phyloP scores from a whole-genome alignment of 1,140 invertebrate species.

The Mactra quadrangularis region DNA sequence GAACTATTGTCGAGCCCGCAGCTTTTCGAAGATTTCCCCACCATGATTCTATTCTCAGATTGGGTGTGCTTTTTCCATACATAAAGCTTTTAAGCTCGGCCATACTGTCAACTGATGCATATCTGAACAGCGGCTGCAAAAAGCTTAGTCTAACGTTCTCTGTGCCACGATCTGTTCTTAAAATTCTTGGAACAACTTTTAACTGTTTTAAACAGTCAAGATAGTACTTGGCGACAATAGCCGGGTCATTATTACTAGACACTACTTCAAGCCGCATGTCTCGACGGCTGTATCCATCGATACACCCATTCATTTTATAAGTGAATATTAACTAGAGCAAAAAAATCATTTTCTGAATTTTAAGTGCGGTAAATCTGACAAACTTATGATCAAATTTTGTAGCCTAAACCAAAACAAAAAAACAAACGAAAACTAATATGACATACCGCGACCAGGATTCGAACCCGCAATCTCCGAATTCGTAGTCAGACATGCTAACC shows the following conservation, averaged over 20 bases:
- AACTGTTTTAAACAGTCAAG: conserved; percentile 54
- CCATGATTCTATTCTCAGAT: conserved; percentile 53
- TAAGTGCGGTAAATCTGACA: too few species aligned
- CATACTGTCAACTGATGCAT: conserved; percentile 17
- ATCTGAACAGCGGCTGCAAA: conserved; percentile 47
- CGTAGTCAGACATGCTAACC: too few species aligned
- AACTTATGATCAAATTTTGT: too few species aligned
- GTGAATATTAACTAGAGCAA: conserved; percentile 74
- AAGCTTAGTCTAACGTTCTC: conserved; percentile 51
- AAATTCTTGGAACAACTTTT: conserved; percentile 36
- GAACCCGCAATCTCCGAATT: too few species aligned
- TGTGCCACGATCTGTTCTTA: conserved; percentile 56
- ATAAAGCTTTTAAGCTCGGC: conserved; percentile 51
- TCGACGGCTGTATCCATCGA: conserved; percentile 76
- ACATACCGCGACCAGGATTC: too few species aligned
- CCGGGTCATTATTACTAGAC: conserved; percentile 74
- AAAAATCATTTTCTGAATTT: conserved; percentile 79
- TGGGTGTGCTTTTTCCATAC: conserved; percentile 59
- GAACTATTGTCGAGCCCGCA: too few species aligned
- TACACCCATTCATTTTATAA: too few species aligned
- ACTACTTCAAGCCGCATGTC: conserved; percentile 75
- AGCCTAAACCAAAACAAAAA: too few species aligned
- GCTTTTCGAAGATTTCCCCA: conserved; percentile 53
- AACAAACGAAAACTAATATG: too few species aligned
- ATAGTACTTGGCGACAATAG: conserved; percentile 69